Evolutionary conservation across 2,113 vertebrate genomes (phyloP).

Genomic region (Poeciliopsis prolifica): DNA sequence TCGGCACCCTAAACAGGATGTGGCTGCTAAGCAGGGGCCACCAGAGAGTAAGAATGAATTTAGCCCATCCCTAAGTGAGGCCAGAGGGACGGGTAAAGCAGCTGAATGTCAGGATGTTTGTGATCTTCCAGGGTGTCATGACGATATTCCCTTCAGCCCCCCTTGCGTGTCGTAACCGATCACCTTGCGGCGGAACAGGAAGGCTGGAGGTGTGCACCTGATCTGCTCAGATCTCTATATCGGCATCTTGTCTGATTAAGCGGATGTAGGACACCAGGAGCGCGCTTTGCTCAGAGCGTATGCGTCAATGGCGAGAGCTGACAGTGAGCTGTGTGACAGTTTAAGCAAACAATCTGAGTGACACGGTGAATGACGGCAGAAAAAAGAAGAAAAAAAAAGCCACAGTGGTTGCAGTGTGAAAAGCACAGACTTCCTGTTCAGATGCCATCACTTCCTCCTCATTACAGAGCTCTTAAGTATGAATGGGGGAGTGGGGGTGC

Average conservation of each 20-base stretch:
- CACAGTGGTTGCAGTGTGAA: constrained; percentile 66
- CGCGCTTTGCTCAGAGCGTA: neutral
- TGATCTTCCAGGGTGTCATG: constrained; percentile 54
- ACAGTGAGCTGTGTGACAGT: constrained; percentile 26
- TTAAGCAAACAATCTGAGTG: constrained; percentile 45
- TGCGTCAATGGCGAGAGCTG: neutral
- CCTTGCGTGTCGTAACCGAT: constrained; percentile 19
- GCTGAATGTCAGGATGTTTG: constrained; percentile 65
- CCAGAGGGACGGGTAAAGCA: constrained; percentile 51
- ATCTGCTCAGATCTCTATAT: constrained; percentile 9
- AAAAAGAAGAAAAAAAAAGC: constrained; percentile 59
- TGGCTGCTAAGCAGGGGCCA: constrained; percentile 64
- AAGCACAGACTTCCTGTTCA: constrained; percentile 74
- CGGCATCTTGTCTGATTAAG: neutral
- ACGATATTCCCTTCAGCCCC: constrained; percentile 54
- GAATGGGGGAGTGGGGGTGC: constrained; percentile 57
- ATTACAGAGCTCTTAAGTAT: constrained; percentile 65
- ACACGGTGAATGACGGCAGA: constrained; percentile 63
- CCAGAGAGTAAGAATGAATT: constrained; percentile 59
- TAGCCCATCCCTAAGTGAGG: constrained; percentile 50
- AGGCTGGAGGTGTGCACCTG: neutral
- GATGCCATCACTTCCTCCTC: constrained; percentile 82
- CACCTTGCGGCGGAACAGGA: neutral
- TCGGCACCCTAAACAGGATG: constrained; percentile 73
- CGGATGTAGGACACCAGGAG: neutral